Conservation (phyloP, 2,113 vertebrate genomes). For the Empidonax alnorum region DNA sequence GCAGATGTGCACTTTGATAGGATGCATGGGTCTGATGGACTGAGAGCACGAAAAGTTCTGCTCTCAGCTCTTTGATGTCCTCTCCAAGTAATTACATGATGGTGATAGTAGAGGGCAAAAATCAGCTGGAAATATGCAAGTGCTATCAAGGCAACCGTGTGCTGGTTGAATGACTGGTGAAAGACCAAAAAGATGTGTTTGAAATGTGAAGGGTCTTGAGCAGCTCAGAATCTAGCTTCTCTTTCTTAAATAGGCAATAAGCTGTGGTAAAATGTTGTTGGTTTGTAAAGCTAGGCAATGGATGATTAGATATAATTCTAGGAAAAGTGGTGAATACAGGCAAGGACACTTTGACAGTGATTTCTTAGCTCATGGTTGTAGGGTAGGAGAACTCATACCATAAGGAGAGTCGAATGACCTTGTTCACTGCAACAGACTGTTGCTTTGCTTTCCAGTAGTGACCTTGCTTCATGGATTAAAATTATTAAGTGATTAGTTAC, state of each 20-base stretch:
- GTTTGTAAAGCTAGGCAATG: not conserved
- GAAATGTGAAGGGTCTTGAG: not conserved
- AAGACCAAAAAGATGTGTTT: not conserved
- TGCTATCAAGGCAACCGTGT: not conserved
- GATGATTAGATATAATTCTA: not conserved
- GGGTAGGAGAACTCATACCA: not conserved
- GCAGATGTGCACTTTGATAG: not conserved
- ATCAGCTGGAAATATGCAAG: not conserved
- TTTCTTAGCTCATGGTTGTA: not conserved
- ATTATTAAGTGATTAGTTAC: not conserved
- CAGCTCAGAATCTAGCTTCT: not conserved
- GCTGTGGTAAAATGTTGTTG: not conserved
- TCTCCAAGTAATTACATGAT: not conserved
- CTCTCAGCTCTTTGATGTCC: not conserved
- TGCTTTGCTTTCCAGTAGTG: not conserved
- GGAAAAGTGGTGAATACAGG: not conserved
- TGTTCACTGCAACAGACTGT: not conserved
- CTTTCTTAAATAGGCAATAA: not conserved
- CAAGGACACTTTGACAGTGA: not conserved
- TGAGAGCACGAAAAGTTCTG: not conserved
- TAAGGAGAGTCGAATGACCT: not conserved
- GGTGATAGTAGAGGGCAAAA: not conserved
- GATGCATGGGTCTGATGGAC: not conserved
- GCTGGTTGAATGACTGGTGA: not conserved
- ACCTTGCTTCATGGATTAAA: not conserved